Evolutionary conservation across 2,797 vertebrate species (phyloP).

Genomic region (Rhincodon typus): DNA sequence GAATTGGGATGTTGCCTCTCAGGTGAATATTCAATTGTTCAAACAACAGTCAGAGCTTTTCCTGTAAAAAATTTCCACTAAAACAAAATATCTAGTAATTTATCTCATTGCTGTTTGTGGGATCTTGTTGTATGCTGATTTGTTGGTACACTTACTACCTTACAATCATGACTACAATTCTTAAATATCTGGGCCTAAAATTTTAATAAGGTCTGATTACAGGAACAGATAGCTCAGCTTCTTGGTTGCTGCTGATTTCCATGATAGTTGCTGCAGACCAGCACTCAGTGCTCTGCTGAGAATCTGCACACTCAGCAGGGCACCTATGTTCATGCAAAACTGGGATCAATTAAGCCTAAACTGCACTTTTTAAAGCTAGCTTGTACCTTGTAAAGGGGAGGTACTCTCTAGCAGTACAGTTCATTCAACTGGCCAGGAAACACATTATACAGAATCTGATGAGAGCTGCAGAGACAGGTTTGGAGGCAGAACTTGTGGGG

Average conservation of each 20-base stretch:
- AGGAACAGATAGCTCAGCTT: not conserved
- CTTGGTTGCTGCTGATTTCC: not conserved
- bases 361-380: not conserved
- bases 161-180: not conserved
- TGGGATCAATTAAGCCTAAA: not conserved
- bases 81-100: not conserved
- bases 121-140: not conserved
- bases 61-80: not conserved
- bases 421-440: not conserved
- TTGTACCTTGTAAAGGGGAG: too few relatives aligned
- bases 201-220: not conserved
- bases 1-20: not conserved
- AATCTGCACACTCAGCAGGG: not conserved
- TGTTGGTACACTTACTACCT: not conserved
- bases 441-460: too few relatives aligned
- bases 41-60: not conserved
- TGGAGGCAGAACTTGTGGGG: too few relatives aligned
- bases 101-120: not conserved
- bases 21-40: not conserved
- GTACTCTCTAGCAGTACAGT: too few relatives aligned
- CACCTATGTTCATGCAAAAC: not conserved
- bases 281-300: not conserved
- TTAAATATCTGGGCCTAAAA: not conserved
- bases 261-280: not conserved
- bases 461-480: too few relatives aligned